A percentile compares a stretch with the other conserved stretches of the same genome.
Evolutionary conservation across 2,888 invertebrate genomes (phyloP).

Genomic region (Malacosoma neustria): DNA sequence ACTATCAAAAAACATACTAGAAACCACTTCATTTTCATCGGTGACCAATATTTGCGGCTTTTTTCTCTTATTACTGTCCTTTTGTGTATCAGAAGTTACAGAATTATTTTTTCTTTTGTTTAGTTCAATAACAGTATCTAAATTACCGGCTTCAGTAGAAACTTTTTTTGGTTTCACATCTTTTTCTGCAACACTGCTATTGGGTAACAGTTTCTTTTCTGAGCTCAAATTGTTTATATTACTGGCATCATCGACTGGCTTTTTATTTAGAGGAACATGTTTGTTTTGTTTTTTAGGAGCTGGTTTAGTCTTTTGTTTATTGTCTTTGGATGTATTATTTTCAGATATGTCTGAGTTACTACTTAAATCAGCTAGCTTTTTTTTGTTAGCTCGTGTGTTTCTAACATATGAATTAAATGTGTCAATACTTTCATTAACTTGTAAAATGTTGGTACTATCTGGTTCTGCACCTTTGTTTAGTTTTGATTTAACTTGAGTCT

Average conservation of each 20-base stretch:
- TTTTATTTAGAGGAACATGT: neutral
- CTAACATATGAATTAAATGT: conserved; percentile 25
- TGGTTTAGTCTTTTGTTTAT: conserved; percentile 2
- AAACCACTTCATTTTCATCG: conserved; percentile 24
- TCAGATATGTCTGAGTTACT: conserved; percentile 36
- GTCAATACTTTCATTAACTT: conserved; percentile 46
- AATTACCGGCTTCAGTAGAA: no score
- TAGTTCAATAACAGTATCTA: no score
- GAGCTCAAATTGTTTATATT: no score
- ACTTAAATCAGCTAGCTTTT: conserved; percentile 15
- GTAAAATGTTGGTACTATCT: no score
- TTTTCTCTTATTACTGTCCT: neutral
- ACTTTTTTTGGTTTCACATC: neutral
- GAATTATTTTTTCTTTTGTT: no score
- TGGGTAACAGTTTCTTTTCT: no score
- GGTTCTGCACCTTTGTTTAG: no score
- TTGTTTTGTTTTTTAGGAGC: conserved; percentile 7
- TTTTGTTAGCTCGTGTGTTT: conserved; percentile 23
- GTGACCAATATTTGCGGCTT: conserved; percentile 35
- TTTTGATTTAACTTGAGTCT: no score
- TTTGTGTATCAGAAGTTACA: neutral
- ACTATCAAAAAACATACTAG: conserved; percentile 43
- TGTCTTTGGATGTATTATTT: conserved; percentile 8
- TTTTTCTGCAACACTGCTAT: neutral
- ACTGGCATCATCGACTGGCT: no score